These are phyloP conservation scores for Conomelus anceps DNA, from an alignment of 2,888 invertebrate species.

Conservation along the genomic window DNA sequence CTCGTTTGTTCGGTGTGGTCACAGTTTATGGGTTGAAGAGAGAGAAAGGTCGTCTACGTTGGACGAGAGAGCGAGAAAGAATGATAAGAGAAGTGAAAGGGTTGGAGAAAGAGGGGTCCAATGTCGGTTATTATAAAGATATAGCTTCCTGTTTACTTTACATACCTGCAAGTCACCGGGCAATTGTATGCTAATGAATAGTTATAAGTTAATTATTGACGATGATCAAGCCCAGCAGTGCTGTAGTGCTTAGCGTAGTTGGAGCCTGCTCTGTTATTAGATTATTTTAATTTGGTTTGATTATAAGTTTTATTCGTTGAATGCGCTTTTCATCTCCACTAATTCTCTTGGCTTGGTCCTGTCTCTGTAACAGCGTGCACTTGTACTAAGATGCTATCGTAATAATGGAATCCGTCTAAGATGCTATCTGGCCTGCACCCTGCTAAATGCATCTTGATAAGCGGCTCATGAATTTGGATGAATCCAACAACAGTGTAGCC, in stretches of 20 bases:
- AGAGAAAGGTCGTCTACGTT: background rate
- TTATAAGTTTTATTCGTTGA: background rate
- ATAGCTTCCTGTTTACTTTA: background rate
- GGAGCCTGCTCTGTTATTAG: background rate
- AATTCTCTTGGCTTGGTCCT: no score
- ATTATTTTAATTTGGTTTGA: background rate
- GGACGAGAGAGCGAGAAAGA: no score
- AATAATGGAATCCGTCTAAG: background rate
- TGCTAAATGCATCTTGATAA: background rate
- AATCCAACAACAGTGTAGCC: background rate
- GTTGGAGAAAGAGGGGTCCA: background rate
- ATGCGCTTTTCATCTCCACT: background rate
- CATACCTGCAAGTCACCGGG: background rate
- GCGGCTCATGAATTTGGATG: background rate
- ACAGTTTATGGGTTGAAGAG: background rate
- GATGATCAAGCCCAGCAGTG: background rate
- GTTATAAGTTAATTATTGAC: background rate
- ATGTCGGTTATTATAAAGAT: background rate
- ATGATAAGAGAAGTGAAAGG: background rate
- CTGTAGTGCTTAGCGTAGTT: no score
- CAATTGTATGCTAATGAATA: background rate
- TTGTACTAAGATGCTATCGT: background rate
- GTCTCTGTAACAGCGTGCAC: no score
- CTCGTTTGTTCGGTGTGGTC: background rate
- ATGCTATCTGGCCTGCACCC: background rate